These are phyloP conservation scores for Gymnorhina tibicen DNA, from an alignment of 2,113 vertebrate genomes.

Conservation along the genomic window DNA sequence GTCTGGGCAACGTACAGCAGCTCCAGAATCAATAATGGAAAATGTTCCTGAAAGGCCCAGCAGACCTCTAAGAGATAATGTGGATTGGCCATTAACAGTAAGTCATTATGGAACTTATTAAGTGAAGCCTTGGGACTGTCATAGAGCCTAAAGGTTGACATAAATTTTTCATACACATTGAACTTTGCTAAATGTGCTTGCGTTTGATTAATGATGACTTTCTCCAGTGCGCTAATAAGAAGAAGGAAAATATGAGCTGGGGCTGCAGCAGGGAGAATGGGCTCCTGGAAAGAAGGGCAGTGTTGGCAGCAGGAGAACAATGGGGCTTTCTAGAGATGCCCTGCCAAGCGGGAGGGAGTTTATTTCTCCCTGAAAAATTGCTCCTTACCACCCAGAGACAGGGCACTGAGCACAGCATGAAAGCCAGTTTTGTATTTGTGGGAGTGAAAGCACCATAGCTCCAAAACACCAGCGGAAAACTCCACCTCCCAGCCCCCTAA, in stretches of 20 bases:
- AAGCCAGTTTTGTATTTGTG: not conserved
- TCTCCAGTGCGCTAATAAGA: not conserved
- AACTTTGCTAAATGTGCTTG: constrained; percentile 58
- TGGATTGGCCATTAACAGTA: constrained; percentile 25
- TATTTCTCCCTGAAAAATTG: not conserved
- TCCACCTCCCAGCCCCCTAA: not conserved
- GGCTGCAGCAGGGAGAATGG: not conserved
- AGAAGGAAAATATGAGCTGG: not conserved
- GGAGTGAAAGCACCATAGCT: not conserved
- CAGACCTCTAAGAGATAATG: constrained; percentile 33
- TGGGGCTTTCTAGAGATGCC: not conserved
- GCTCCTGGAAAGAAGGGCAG: not conserved
- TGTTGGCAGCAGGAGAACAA: not conserved
- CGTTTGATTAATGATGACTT: constrained; percentile 59
- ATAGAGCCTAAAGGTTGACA: constrained; percentile 54
- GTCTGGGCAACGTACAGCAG: not conserved
- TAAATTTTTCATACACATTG: constrained; percentile 64
- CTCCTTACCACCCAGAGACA: not conserved
- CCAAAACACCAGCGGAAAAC: not conserved
- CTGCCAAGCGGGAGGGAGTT: not conserved
- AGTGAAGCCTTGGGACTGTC: constrained; percentile 52
- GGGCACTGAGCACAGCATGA: not conserved
- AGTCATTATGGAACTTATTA: constrained; percentile 59
- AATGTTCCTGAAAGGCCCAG: constrained; percentile 35
- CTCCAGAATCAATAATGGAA: constrained; percentile 12